These are phyloP conservation scores for Ornithoptera priamus DNA, from an alignment of 2,888 invertebrate species.

Conservation along the genomic window DNA sequence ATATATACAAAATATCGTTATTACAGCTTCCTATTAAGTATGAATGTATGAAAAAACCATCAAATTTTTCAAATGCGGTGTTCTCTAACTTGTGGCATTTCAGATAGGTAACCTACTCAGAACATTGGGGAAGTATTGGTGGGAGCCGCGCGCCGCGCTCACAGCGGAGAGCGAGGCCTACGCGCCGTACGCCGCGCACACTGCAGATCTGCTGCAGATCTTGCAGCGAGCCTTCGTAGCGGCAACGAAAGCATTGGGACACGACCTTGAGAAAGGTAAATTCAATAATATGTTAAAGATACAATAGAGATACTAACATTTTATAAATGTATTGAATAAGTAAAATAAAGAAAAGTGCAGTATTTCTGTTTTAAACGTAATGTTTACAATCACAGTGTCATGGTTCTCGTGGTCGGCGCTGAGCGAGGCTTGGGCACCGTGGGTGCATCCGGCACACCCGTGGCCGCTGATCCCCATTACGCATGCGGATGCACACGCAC, in stretches of 20 bases:
- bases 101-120: slow-evolving; percentile 59
- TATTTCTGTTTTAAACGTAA: too few species aligned
- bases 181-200: slow-evolving; percentile 44
- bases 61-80: too few species aligned
- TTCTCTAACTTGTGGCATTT: neutral
- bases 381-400: slow-evolving; percentile 42
- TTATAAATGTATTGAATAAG: too few species aligned
- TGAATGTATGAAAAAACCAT: too few species aligned
- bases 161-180: slow-evolving; percentile 21
- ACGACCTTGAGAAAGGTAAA: slow-evolving; percentile 56
- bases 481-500: slow-evolving; percentile 37
- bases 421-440: slow-evolving; percentile 57
- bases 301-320: too few species aligned
- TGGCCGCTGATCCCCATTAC: slow-evolving; percentile 46
- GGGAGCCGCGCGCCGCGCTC: slow-evolving; percentile 45
- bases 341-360: too few species aligned
- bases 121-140: slow-evolving; percentile 57
- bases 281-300: neutral
- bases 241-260: slow-evolving; percentile 46
- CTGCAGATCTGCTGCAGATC: slow-evolving; percentile 42
- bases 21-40: too few species aligned
- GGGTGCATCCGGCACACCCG: slow-evolving; percentile 48
- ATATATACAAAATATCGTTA: too few species aligned
- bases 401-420: slow-evolving; percentile 52
- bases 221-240: slow-evolving; percentile 50